These are phyloP conservation scores for Oxygymnocypris stewartii DNA, from an alignment of 2,113 vertebrate species.

Conservation along the genomic window DNA sequence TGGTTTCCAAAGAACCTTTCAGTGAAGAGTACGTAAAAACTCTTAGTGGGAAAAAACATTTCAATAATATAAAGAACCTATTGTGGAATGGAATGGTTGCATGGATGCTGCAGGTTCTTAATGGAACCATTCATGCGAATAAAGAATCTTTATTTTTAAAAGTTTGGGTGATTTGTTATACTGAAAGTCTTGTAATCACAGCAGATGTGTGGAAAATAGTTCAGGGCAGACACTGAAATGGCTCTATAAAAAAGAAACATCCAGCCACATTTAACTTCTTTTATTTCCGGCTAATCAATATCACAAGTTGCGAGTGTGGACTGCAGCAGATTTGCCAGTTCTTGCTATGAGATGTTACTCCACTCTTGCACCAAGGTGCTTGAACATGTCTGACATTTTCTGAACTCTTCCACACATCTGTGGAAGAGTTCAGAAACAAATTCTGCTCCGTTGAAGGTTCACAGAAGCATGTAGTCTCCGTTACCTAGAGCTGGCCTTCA, in stretches of 20 bases:
- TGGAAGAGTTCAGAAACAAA: too few species aligned
- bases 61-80: too few species aligned
- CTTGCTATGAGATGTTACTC: neutral
- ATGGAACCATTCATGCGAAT: neutral
- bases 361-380: neutral
- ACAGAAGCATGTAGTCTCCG: too few species aligned
- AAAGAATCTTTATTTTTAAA: neutral
- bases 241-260: too few species aligned
- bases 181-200: neutral
- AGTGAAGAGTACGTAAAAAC: too few species aligned
- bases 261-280: too few species aligned
- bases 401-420: too few species aligned
- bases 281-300: neutral
- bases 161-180: neutral
- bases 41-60: neutral
- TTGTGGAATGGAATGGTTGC: neutral
- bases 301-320: neutral
- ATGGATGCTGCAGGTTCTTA: neutral
- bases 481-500: too few species aligned
- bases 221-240: neutral
- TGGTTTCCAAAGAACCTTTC: neutral
- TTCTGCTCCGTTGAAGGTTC: too few species aligned
- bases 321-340: neutral
- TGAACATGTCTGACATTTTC: neutral
- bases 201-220: neutral